Base-by-base conservation (phyloP, 1,140 invertebrate species). In the Ditylenchus dipsaci region DNA sequence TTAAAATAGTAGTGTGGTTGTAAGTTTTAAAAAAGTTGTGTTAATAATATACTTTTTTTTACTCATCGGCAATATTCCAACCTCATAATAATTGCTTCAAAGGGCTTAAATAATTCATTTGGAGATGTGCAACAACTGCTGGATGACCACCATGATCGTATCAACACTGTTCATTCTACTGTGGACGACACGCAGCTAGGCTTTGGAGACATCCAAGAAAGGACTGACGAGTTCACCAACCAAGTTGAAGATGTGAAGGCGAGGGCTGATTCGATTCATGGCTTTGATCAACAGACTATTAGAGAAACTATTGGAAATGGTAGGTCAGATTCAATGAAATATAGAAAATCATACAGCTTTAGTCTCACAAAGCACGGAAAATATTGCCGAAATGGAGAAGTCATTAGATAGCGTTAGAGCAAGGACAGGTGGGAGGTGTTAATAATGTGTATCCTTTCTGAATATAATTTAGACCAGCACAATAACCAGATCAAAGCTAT, bases 121-220 rank as follows among this genome's bases (percentile, higher is more conserved):
- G 23, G n/a, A 76, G 72, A 78, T 56, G 70, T 59, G 45, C 75
- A 75, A 64, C 68, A 73, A 23, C 45, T 80, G 13, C 75, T 83
- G 23, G 79, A 81, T 45, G 79, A 81, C 62, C 72, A 81, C n/a
- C 71, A 81, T 64, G 79, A 81, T 57, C 71, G 79, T 8, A 77
- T 82, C 19, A 75, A 78, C 57, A 75, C 69, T 33, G 68, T 78
- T 1, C 42, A 65, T 17, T 13, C 67, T 0, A 66, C 45, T 8
- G 76, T 78, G 15, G 69, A 80, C 15, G 66, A 71, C 11, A 63
- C 75, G 3, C 42, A 72, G 0, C 23, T 62, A 23, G 65, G 33
- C 42, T 57, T 73, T 19, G 67, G 71, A 26, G 61, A 56, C 17
- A 67, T 79, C 11, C 63, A 77, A 17, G 67, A 71, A 29, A 68